Conservation (phyloP, 2,888 invertebrate genomes). For the Sinelater perroti region DNA sequence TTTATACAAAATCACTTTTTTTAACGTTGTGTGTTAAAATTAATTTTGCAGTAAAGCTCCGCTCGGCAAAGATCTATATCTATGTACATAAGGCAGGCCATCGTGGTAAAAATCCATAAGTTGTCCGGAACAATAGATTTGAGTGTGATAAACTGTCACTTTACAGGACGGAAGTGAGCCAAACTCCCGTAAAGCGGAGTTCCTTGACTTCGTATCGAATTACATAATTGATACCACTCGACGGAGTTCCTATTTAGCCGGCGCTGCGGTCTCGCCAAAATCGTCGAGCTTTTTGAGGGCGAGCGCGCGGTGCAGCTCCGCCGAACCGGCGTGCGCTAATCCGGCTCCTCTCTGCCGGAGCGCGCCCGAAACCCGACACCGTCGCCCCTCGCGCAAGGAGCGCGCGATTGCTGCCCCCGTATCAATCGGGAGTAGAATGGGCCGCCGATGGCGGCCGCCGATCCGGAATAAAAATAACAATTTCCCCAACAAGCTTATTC, state of each 20-base stretch:
- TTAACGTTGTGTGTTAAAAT: too few relatives aligned
- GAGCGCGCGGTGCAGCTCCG: too few relatives aligned
- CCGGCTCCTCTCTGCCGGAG: not conserved
- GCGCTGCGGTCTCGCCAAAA: not conserved
- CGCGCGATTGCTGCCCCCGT: conserved; percentile 27
- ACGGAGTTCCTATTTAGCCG: conserved; percentile 16
- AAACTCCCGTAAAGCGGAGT: conserved; percentile 31
- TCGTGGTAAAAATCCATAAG: conserved; percentile 31
- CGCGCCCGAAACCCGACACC: conserved; percentile 10
- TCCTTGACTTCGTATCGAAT: conserved; percentile 30
- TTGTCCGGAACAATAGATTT: conserved; percentile 43
- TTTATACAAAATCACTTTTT: too few relatives aligned
- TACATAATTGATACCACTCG: conserved; percentile 22
- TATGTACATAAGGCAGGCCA: conserved; percentile 4
- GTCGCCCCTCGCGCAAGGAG: conserved; percentile 10
- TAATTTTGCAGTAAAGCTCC: too few relatives aligned
- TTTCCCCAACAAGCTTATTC: conserved; percentile 57
- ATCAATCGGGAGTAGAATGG: conserved; percentile 37
- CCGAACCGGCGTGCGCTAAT: not conserved
- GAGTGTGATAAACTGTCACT: conserved; percentile 42
- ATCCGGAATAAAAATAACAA: conserved; percentile 51
- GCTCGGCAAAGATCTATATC: too few relatives aligned
- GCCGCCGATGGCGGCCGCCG: conserved; percentile 34
- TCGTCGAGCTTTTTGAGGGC: too few relatives aligned
- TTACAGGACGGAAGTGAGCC: conserved; percentile 33